Conservation (phyloP, 2,113 vertebrate genomes). For the Hippocampus abdominalis region DNA sequence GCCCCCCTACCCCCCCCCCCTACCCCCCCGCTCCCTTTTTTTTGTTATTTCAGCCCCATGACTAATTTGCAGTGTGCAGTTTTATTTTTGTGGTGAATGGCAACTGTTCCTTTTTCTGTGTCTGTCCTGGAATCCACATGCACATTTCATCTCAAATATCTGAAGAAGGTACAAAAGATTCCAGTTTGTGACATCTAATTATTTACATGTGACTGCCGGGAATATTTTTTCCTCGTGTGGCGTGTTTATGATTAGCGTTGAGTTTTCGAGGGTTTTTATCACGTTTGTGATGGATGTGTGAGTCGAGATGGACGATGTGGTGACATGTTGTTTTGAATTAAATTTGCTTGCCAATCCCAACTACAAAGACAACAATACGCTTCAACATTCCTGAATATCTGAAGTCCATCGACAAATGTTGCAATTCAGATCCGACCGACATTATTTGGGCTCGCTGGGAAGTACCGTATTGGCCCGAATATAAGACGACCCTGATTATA, state of each 20-base stretch:
- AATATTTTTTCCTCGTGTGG: constrained; percentile 9
- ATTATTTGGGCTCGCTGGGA: too few relatives aligned
- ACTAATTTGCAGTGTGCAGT: constrained; percentile 32
- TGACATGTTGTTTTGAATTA: constrained; percentile 21
- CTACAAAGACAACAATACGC: neutral
- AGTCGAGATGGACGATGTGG: neutral
- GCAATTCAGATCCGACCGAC: too few relatives aligned
- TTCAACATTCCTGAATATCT: too few relatives aligned
- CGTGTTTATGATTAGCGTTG: constrained; percentile 1
- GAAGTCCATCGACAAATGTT: too few relatives aligned
- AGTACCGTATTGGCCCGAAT: too few relatives aligned
- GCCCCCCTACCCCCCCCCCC: too few relatives aligned
- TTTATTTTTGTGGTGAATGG: constrained; percentile 29
- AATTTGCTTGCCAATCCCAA: constrained; percentile 57
- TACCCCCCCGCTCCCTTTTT: too few relatives aligned
- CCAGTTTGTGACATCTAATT: constrained; percentile 12
- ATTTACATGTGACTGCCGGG: constrained; percentile 12
- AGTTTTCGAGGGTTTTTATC: constrained; percentile 5
- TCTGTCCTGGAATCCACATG: constrained; percentile 19
- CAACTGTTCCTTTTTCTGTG: constrained; percentile 3
- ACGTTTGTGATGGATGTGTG: neutral
- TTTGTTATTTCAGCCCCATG: constrained; percentile 22
- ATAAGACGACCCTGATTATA: too few relatives aligned
- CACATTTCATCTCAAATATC: constrained; percentile 27
- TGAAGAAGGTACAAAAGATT: constrained; percentile 12